Evolutionary conservation across 2,797 vertebrate species (phyloP).

Genomic region (Clarias pachynema): DNA sequence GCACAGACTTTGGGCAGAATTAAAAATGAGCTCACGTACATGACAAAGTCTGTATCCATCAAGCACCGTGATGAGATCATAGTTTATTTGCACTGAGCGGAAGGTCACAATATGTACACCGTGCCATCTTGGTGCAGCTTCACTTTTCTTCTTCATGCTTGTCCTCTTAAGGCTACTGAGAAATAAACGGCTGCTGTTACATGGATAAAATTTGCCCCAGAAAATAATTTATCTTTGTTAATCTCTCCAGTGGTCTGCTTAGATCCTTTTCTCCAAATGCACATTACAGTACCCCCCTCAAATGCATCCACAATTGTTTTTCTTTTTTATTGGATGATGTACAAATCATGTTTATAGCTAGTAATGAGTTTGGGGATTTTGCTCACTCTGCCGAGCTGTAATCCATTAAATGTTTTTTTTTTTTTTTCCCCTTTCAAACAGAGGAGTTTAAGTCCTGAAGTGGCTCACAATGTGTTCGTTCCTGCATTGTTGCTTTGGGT

Average conservation of each 20-base stretch:
- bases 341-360: slow-evolving; percentile 37
- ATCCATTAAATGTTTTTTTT: slow-evolving; percentile 31
- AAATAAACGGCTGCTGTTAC: slow-evolving; percentile 1
- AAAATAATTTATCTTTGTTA: background rate
- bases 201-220: background rate
- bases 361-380: slow-evolving; percentile 37
- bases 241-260: background rate
- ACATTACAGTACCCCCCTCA: background rate
- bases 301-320: background rate
- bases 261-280: background rate
- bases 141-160: background rate
- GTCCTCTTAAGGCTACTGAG: background rate
- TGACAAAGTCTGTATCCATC: slow-evolving; percentile 63
- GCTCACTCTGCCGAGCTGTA: slow-evolving; percentile 23
- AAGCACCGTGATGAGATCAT: slow-evolving; percentile 62
- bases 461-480: background rate
- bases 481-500: background rate
- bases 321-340: slow-evolving; percentile 24
- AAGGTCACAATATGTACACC: slow-evolving; percentile 33
- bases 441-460: slow-evolving; percentile 19
- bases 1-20: slow-evolving; percentile 52
- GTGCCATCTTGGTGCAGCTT: slow-evolving; percentile 14
- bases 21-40: slow-evolving; percentile 62
- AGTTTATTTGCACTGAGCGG: slow-evolving; percentile 45
- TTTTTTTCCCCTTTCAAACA: slow-evolving; percentile 6